These are phyloP conservation scores for Oeneis ivallda DNA, from an alignment of 2,888 invertebrate genomes.

Conservation along the genomic window DNA sequence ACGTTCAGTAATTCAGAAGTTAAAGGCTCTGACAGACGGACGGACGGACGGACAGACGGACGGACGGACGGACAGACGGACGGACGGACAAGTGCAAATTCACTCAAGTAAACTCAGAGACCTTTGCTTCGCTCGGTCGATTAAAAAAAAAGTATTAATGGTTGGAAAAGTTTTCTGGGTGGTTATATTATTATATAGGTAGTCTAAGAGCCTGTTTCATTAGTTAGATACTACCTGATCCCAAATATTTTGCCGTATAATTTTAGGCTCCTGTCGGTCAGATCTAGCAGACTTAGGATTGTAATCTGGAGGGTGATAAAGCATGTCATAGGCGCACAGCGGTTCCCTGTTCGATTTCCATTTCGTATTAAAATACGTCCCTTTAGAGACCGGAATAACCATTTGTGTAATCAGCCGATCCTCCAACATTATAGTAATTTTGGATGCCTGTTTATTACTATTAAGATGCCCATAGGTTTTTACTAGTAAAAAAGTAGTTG, in stretches of 20 bases:
- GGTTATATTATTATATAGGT: too few relatives aligned
- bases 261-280: conserved; percentile 69
- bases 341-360: conserved; percentile 53
- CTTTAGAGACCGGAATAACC: conserved; percentile 67
- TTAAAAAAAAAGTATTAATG: too few relatives aligned
- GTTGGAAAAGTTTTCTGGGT: too few relatives aligned
- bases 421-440: conserved; percentile 38
- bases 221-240: conserved; percentile 55
- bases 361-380: conserved; percentile 67
- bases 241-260: conserved; percentile 71
- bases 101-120: too few relatives aligned
- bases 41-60: too few relatives aligned
- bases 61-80: too few relatives aligned
- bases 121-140: too few relatives aligned
- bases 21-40: too few relatives aligned
- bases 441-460: background rate
- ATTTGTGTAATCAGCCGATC: conserved; percentile 57
- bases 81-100: too few relatives aligned
- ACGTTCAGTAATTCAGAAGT: too few relatives aligned
- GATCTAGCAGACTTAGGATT: conserved; percentile 70
- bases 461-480: background rate
- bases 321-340: conserved; percentile 71
- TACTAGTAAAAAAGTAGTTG: background rate
- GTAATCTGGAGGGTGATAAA: conserved; percentile 74
- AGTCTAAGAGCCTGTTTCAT: too few relatives aligned